Evolutionary conservation across 1,140 invertebrate genomes (phyloP), one percentile per base, ranked within the genome.

Genomic region (Ceratoteleas bidentatus): DNA sequence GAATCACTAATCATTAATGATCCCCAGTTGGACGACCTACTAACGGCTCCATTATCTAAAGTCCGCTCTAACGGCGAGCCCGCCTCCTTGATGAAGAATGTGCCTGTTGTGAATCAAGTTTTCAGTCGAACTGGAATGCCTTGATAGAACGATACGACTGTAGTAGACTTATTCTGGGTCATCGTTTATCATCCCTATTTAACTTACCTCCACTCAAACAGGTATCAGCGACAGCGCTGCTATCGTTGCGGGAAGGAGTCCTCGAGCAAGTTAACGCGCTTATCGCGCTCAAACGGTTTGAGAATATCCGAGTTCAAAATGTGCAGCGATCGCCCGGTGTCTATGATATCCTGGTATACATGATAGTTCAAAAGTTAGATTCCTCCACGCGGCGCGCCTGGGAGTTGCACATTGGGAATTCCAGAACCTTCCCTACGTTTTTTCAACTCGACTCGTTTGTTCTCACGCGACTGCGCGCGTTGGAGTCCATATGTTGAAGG

Each of bases 401-500:
- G 56, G 56, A 64, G 57, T 47, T 54, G 0, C 60, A 40, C 10
- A 36, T 43, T 10, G 45, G 15, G 7, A 38, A 53, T 6, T 10
- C 0, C n/a, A 8, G 9, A 2, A 66, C 70, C 2, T 34, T 52
- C n/a, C 50, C 77, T 13, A n/a, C 50, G 15, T 16, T 66, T 13
- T 1, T 50, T 16, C 3, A 54, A 52, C 47, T 84, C 14, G 40
- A 49, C 14, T 7, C 58, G 24, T 66, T 84, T 56, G n/a, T 77
- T 8, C 32, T 53, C 0, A 56, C 53, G 3, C 65, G 56, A 0
- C 56, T 68, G 32, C 72, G 56, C 3, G 73, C 57, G 4, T 32
- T 84, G 8, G 82, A 81, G 47, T 52, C 56, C 0, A 40, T 72
- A 43, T 10, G 40, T 16, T n/a, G n/a, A n/a, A n/a, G n/a, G n/a